Evolutionary conservation across 1,140 invertebrate species (phyloP).

Genomic region (Drosophila suzukii): DNA sequence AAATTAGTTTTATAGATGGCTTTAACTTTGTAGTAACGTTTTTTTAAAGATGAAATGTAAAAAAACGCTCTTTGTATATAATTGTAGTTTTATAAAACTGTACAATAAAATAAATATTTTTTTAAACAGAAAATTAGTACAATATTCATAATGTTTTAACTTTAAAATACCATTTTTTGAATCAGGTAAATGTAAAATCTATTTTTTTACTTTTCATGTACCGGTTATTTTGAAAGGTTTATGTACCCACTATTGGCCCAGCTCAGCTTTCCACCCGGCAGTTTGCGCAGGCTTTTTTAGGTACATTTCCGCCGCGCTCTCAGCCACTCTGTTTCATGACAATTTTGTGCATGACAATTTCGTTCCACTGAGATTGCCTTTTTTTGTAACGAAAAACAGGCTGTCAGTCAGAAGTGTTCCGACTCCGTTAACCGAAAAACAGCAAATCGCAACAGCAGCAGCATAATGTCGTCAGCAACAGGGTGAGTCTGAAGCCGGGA

Average conservation of each 20-base stretch:
- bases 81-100: too few relatives aligned
- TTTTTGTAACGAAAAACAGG: slow-evolving; percentile 54
- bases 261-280: neutral
- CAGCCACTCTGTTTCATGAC: slow-evolving; percentile 1
- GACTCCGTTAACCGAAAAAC: slow-evolving; percentile 22
- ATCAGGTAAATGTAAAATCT: neutral
- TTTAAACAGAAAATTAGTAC: too few relatives aligned
- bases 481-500: slow-evolving; percentile 50
- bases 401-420: slow-evolving; percentile 38
- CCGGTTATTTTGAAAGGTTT: neutral
- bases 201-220: neutral
- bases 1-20: too few relatives aligned
- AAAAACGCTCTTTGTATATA: too few relatives aligned
- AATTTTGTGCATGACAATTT: slow-evolving; percentile 38
- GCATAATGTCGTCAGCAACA: slow-evolving; percentile 65
- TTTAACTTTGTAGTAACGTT: too few relatives aligned
- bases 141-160: neutral
- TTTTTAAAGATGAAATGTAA: too few relatives aligned
- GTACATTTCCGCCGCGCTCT: neutral
- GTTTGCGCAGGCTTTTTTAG: neutral
- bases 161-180: neutral
- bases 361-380: slow-evolving; percentile 59
- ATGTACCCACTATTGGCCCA: neutral
- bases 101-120: too few relatives aligned
- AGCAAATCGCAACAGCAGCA: slow-evolving; percentile 40